Percentiles rank a stretch among this genome's conserved stretches.
These are phyloP conservation scores for Etheostoma nigrum DNA, from an alignment of 2,797 vertebrate genomes.

Conservation along the genomic window DNA sequence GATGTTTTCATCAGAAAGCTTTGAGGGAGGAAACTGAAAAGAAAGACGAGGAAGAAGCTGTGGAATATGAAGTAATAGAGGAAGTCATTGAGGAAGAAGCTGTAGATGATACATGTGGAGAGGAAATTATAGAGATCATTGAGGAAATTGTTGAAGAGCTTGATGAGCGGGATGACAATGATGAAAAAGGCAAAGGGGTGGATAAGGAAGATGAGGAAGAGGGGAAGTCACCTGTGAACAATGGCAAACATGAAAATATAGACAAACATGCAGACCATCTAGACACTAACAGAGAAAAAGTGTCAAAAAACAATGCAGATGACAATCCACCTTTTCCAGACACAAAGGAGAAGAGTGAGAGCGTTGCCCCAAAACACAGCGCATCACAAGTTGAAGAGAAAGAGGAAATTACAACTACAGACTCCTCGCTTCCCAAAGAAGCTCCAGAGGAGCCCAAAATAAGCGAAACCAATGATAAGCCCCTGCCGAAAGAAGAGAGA, in stretches of 20 bases:
- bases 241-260: conserved; percentile 36
- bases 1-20: conserved; percentile 76
- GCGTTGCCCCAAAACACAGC: conserved; percentile 12
- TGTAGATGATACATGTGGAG: conserved; percentile 53
- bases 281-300: conserved; percentile 37
- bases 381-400: conserved; percentile 40
- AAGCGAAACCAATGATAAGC: conserved; percentile 57
- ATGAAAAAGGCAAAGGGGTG: conserved; percentile 57
- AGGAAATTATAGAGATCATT: conserved; percentile 76
- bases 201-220: conserved; percentile 49
- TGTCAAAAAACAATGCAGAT: conserved; percentile 24
- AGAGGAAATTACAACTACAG: conserved; percentile 49
- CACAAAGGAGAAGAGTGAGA: conserved; percentile 27
- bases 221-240: conserved; percentile 19
- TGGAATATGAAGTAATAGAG: conserved; percentile 74
- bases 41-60: conserved; percentile 70
- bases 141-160: conserved; percentile 78
- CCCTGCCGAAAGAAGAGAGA: conserved; percentile 84
- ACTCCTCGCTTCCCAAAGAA: conserved; percentile 23
- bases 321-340: conserved; percentile 24
- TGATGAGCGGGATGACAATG: conserved; percentile 41
- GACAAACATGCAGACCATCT: conserved; percentile 10
- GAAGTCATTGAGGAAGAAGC: conserved; percentile 73
- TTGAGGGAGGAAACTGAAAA: conserved; percentile 71
- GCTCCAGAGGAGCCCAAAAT: conserved; percentile 46